Base-by-base conservation (phyloP, 2,113 vertebrate genomes). In the Platycercus adscitus region DNA sequence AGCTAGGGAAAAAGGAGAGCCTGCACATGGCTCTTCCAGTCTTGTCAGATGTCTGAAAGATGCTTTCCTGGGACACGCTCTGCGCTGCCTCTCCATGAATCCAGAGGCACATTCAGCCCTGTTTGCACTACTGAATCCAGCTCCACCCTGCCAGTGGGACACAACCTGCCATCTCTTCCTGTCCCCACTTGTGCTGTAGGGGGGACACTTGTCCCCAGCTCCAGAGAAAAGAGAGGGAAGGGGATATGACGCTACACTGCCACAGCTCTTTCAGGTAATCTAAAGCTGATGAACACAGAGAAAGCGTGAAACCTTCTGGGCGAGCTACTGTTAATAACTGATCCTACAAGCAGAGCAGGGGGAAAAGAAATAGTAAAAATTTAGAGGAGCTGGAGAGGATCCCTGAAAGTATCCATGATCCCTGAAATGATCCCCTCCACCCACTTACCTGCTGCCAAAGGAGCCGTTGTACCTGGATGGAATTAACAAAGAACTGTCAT, bases 161-260 rank as follows among this genome's bases (percentile, higher is more conserved):
- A 25, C 0, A 12, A 19, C 17, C 28, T 37, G 53, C 33, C 3
- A 0, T 7, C 53, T 41, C 41, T 49, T 78, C 69, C 41, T 5
- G 0, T 13, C 10, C 29, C 77, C 17, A 16, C 7, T 39, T 37
- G 33, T 24, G 13, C 68, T 13, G 26, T 4, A 2, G 39, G 16
- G 16, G 16, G 43, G 43, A 44, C 41, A 43, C 16, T 44, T 49
- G 19, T 25, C 28, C 28, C 1, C 17, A 10, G 46, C 65, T 46
- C 39, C 79, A 78, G 60, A 18, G 19, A 37, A 60, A 47, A 26
- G 31, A 49, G 21, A 44, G 14, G 39, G 41, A 18, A 46, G 24
- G 47, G 63, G 26, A 56, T 8, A 37, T 0, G 7, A 49, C 17
- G 20, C 50, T 33, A 31, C 28, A 26, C n/a, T 86, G 31, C 21